A percentile compares a stretch with the other conserved stretches of the same genome.
phyloP scores from a whole-genome alignment of 2,113 vertebrate species.

The Azemiops feae region DNA sequence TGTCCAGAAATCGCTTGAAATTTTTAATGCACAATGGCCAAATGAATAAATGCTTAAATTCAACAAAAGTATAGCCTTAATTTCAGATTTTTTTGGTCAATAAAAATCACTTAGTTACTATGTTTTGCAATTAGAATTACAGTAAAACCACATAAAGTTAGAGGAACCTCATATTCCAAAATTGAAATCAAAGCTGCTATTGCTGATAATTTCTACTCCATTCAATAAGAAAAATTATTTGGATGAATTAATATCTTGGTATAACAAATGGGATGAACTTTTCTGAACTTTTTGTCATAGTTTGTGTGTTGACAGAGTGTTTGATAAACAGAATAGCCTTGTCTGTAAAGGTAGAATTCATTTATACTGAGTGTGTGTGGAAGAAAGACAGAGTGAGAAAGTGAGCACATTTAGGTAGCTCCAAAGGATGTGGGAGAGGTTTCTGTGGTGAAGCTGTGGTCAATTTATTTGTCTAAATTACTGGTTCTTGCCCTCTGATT shows the following conservation, averaged over 20 bases:
- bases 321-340: background rate
- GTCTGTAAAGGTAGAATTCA: background rate
- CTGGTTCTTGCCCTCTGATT: background rate
- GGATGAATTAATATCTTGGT: background rate
- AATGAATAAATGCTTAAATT: background rate
- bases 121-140: background rate
- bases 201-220: background rate
- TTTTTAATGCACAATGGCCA: background rate
- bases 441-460: background rate
- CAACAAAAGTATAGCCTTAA: background rate
- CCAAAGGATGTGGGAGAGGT: background rate
- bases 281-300: background rate
- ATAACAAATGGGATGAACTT: background rate
- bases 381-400: background rate
- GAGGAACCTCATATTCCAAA: background rate
- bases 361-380: background rate
- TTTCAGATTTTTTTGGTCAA: background rate
- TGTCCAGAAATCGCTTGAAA: background rate
- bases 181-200: background rate
- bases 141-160: background rate
- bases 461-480: background rate
- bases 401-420: accelerated
- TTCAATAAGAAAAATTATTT: background rate
- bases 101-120: background rate
- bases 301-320: background rate